phyloP scores from a whole-genome alignment of 2,113 vertebrate genomes.

The Rafetus swinhoei region DNA sequence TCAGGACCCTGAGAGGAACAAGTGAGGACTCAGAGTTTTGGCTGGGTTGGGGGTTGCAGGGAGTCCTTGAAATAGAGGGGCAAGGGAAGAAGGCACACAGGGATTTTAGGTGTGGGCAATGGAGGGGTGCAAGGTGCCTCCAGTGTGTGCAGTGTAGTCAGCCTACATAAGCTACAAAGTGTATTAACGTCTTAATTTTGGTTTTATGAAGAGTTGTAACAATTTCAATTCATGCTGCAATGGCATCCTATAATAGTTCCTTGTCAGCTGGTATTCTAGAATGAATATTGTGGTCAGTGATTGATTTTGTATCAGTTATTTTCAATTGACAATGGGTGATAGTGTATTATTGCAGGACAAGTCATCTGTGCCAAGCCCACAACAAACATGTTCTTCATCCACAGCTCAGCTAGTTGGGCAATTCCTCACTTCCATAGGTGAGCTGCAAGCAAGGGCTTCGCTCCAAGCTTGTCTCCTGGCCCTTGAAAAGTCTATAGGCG shows the following conservation, averaged over 20 bases:
- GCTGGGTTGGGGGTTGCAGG: too few species aligned
- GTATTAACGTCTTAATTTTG: not conserved
- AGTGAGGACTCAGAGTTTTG: too few species aligned
- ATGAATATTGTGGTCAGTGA: not conserved
- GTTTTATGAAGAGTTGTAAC: not conserved
- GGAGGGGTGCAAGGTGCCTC: not conserved
- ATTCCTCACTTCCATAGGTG: not conserved
- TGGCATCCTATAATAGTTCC: not conserved
- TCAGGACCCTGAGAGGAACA: not conserved
- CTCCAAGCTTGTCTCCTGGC: not conserved
- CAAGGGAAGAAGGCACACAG: not conserved
- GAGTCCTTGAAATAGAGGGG: too few species aligned
- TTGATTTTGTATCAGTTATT: not conserved
- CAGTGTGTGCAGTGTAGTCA: not conserved
- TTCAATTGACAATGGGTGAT: not conserved
- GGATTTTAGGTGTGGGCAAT: too few species aligned
- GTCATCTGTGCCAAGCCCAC: not conserved
- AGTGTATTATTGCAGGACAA: not conserved
- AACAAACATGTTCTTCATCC: not conserved
- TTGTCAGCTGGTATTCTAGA: not conserved
- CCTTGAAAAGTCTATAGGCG: not conserved
- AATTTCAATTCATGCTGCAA: not conserved
- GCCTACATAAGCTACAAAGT: not conserved
- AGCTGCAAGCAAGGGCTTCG: not conserved
- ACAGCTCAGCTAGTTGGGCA: not conserved